These are phyloP conservation scores for Hemibagrus guttatus DNA, from an alignment of 2,797 vertebrate species.

Conservation along the genomic window DNA sequence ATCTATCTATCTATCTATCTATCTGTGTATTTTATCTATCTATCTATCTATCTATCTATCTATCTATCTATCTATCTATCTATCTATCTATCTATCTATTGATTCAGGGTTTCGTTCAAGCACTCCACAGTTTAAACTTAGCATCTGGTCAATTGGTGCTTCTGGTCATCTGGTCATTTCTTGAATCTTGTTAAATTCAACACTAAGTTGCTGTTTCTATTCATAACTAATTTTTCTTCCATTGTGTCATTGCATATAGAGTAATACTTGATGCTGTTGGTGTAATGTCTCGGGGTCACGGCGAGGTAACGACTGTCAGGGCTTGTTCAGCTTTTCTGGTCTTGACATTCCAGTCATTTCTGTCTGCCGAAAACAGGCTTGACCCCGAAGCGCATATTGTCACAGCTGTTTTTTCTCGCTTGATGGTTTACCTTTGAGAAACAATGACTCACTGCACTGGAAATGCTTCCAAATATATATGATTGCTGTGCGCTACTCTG, in stretches of 20 bases:
- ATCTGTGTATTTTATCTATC: too few species aligned
- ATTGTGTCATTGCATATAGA: background rate
- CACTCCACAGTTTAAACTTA: background rate
- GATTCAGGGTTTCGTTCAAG: too few species aligned
- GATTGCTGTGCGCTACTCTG: background rate
- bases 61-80: too few species aligned
- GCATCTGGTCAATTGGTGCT: background rate
- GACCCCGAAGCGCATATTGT: slow-evolving; percentile 46
- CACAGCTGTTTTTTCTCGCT: slow-evolving; percentile 46
- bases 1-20: too few species aligned
- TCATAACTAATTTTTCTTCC: background rate
- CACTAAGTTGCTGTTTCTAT: background rate
- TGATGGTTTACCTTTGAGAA: slow-evolving; percentile 44
- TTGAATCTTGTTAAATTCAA: background rate
- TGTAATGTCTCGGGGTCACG: slow-evolving; percentile 62
- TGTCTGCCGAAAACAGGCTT: slow-evolving; percentile 52
- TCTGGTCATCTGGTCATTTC: background rate
- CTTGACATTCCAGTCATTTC: slow-evolving; percentile 59
- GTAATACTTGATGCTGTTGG: background rate
- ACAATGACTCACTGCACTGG: slow-evolving; percentile 27
- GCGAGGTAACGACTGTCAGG: slow-evolving; percentile 68
- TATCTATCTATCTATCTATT: too few species aligned
- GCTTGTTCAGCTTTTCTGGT: slow-evolving; percentile 64
- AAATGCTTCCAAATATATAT: slow-evolving; percentile 30
- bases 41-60: too few species aligned